Evolutionary conservation across 2,113 vertebrate species (phyloP), one percentile per base, ranked within the genome.

Genomic region (Petroica traversi): DNA sequence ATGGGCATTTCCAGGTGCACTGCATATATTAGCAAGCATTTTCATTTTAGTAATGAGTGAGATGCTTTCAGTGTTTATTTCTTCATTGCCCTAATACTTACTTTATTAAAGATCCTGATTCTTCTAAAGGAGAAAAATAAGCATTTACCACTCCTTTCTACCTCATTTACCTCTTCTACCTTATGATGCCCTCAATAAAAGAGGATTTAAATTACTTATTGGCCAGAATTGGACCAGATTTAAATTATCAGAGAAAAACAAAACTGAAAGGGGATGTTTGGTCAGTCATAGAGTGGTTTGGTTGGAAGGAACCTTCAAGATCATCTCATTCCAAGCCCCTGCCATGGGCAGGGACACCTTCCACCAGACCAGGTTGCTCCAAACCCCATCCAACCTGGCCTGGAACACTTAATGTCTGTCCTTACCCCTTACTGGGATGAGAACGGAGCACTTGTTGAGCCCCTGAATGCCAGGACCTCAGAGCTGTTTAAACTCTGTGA

Each of bases 1-100:
- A 96, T 95, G 79, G 86, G 81, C 76, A 95, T 76, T 85, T 95
- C 94, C 94, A 89, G 87, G 92, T 97, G 95, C 91, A 96, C 87
- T 91, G 88, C 85, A 91, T 93, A 90, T 86, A 95, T 95, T 95
- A 92, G 68, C 86, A 52, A 87, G 58, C 90, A 88, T 84, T 96
- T 96, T 73, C 66, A 81, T 92, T 96, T 91, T 94, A 77, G 71
- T 74, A 90, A 92, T 69, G 82, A 89, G 83, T 18, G 28, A 77
- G 31, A 85, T 6, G 28, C 48, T 93, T 94, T 83, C 43, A 33
- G 14, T 88, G 72, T 94, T 97, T 92, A 38, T 92, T 93, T 80
- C 81, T 81, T 95, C 92, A 79, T 74, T 79, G 87, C 67, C 40
- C 92, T 95, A 83, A 90, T 71, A 64, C 72, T 89, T 82, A 63